Evolutionary conservation across 1,140 invertebrate species (phyloP).

Genomic region (Galendromus occidentalis): DNA sequence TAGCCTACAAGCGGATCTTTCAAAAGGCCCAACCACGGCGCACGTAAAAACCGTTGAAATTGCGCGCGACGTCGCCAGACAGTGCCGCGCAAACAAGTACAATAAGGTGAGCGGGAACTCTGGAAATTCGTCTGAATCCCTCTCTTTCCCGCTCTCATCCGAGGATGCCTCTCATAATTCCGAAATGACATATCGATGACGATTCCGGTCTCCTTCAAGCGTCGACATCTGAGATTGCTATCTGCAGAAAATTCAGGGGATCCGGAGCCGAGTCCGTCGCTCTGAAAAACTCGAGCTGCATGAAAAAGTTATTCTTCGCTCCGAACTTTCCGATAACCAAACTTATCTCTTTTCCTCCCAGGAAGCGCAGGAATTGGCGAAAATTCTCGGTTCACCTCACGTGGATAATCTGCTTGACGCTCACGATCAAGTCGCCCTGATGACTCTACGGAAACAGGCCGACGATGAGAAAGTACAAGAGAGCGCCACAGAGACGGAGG

Average conservation of each 20-base stretch:
- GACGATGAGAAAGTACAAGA: conserved; percentile 27
- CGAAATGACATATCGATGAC: no score
- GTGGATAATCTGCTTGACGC: conserved; percentile 39
- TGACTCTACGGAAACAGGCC: conserved; percentile 20
- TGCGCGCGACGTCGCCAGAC: conserved; percentile 7
- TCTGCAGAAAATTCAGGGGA: no score
- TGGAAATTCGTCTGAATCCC: no score
- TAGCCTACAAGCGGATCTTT: no score
- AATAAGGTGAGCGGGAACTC: background rate
- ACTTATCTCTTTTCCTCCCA: conserved; percentile 1
- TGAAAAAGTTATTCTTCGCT: no score
- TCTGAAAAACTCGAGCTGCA: no score
- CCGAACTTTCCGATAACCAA: no score
- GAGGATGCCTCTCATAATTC: no score
- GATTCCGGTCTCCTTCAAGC: no score
- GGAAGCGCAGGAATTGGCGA: conserved; percentile 32
- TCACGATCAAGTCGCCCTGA: conserved; percentile 44
- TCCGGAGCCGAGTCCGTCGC: no score
- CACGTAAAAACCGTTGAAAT: conserved; percentile 7
- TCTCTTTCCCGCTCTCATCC: no score
- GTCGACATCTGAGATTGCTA: no score
- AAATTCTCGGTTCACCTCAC: conserved; percentile 28
- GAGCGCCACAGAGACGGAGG: conserved; percentile 25
- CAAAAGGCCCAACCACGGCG: background rate
- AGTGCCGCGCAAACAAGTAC: conserved; percentile 6